Conservation (phyloP, 2,113 vertebrate species). For the Psammodynastes pulverulentus region DNA sequence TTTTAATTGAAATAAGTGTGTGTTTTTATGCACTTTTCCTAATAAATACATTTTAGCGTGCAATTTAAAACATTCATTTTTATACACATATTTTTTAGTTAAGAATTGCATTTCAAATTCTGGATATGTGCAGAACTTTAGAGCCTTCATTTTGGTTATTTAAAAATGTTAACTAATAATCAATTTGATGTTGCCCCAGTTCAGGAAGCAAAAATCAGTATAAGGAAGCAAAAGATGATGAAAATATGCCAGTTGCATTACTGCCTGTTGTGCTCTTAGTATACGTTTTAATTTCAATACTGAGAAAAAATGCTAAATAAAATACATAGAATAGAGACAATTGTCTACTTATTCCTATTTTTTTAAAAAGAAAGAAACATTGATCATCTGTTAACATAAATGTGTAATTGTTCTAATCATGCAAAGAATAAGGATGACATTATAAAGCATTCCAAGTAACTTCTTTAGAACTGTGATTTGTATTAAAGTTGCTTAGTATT, state of each 20-base stretch:
- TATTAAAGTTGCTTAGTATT: conserved; percentile 71
- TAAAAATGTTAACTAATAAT: not conserved
- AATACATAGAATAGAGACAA: conserved; percentile 11
- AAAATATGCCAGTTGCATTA: not conserved
- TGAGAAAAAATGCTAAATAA: conserved; percentile 2
- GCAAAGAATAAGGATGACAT: conserved; percentile 70
- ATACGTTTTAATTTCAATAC: conserved; percentile 22
- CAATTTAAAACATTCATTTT: not conserved
- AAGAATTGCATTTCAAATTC: not conserved
- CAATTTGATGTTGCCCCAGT: not conserved
- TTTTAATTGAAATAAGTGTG: not conserved
- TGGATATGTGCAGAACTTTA: not conserved
- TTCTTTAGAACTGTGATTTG: conserved; percentile 72
- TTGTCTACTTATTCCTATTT: conserved; percentile 32
- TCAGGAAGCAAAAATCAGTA: not conserved
- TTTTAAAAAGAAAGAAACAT: conserved; percentile 4
- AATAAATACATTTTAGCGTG: not conserved
- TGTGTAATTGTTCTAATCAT: conserved; percentile 64
- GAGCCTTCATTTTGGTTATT: not conserved
- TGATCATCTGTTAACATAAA: conserved; percentile 63
- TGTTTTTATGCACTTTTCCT: not conserved
- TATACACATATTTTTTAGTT: not conserved
- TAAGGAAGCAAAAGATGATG: not conserved
- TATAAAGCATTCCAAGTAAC: conserved; percentile 68
- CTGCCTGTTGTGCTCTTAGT: not conserved